Evolutionary conservation across 64 coral and sea anemone genomes (phyloP).

Genomic region (Stichodactyla mertensii): DNA sequence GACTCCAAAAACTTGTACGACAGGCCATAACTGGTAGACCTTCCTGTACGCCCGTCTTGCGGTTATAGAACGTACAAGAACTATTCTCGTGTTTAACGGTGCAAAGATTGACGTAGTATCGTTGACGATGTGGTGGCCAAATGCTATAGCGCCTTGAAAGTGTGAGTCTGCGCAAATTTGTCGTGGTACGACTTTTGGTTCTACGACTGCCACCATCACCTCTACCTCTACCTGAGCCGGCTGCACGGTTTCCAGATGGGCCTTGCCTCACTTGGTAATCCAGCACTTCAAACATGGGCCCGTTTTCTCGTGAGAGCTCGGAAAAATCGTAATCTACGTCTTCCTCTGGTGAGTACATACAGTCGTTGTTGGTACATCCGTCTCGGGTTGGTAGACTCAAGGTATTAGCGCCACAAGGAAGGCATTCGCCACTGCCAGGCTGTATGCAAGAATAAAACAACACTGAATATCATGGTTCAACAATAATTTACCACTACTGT

Average conservation of each 20-base stretch:
- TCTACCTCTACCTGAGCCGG: background rate
- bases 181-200: background rate
- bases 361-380: slow-evolving; percentile 39
- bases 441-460: background rate
- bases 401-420: slow-evolving; percentile 55
- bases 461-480: too few species aligned
- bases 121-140: background rate
- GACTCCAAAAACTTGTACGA: slow-evolving; percentile 12
- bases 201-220: background rate
- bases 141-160: background rate
- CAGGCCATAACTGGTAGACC: slow-evolving; percentile 73
- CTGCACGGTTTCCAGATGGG: background rate
- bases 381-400: slow-evolving; percentile 23
- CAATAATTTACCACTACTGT: too few species aligned
- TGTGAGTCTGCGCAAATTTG: background rate
- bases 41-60: background rate
- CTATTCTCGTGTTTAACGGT: slow-evolving; percentile 64
- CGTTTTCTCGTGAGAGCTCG: slow-evolving; percentile 49
- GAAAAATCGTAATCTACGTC: slow-evolving; percentile 66
- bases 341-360: slow-evolving; percentile 35
- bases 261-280: background rate
- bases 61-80: slow-evolving; percentile 29
- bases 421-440: slow-evolving; percentile 44
- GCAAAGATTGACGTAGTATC: slow-evolving; percentile 61
- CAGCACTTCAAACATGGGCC: slow-evolving; percentile 54